Percentiles rank a stretch among this genome's conserved stretches.
These are phyloP conservation scores for Dendroctonus ponderosae DNA, from an alignment of 1,140 invertebrate genomes.

Conservation along the genomic window DNA sequence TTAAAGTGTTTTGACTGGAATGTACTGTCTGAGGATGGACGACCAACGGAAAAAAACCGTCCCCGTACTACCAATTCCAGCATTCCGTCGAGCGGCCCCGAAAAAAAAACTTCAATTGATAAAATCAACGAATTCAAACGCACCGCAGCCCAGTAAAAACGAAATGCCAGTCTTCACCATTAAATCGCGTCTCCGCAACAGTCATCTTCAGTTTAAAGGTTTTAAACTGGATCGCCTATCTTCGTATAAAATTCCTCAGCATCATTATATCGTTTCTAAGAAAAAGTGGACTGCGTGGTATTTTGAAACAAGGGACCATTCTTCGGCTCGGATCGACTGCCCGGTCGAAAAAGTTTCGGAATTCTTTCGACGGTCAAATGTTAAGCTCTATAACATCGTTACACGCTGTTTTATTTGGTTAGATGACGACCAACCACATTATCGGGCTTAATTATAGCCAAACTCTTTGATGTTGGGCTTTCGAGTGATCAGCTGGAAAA, in stretches of 20 bases:
- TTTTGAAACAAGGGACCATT: slow-evolving; percentile 2
- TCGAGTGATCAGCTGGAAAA: no score
- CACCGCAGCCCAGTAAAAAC: not conserved
- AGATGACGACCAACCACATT: no score
- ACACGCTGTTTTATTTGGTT: no score
- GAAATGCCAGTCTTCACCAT: slow-evolving; percentile 3
- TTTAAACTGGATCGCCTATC: not conserved
- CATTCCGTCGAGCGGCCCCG: no score
- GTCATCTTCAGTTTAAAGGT: no score
- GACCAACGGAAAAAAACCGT: no score
- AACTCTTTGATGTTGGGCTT: no score
- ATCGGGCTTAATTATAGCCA: no score
- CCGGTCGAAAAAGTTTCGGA: not conserved
- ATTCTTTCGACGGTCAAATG: slow-evolving; percentile 2
- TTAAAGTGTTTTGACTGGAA: no score
- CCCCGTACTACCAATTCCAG: no score
- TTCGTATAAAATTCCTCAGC: not conserved
- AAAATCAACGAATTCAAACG: slow-evolving; percentile 3
- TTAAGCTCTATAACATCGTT: not conserved
- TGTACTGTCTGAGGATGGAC: no score
- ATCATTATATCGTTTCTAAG: slow-evolving; percentile 4
- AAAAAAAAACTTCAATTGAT: not conserved
- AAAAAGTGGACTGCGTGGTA: slow-evolving; percentile 4
- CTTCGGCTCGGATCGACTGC: not conserved
- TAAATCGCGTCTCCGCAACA: slow-evolving; percentile 1